Base-by-base conservation (phyloP, 2,113 vertebrate species). In the Rhinolophus ferrumequinum region DNA sequence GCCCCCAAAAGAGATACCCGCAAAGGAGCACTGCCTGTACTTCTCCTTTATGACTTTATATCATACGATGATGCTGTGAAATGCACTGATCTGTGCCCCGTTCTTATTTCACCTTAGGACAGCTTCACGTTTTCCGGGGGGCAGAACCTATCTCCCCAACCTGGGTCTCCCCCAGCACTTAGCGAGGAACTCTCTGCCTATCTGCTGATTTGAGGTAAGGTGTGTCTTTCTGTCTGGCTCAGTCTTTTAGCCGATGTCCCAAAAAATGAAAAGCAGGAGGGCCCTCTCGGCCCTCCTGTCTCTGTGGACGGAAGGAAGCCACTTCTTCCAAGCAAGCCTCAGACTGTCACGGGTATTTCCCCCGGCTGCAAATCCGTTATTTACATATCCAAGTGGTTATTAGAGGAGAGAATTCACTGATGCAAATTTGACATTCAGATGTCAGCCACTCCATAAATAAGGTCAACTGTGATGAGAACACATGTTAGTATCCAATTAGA, bases 391-490 rank as follows among this genome's bases (percentile, higher is more conserved):
- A 97, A 98, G 96, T 98, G 96, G 95, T 91, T 98, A 93, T 96
- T 83, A 97, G 60, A 85, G 93, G 54, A 96, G 95, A 98, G 98
- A 96, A 97, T 94, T 96, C 97, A 73, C 2, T 0, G 96, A 98
- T 98, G 98, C 97, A 98, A 98, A 98, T 98, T 94, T 98, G 98
- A 98, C 98, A 98, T 98, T 99, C 98, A 98, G 97, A 98, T 98
- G 90, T 97, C 97, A 98, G 95, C 75, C 94, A 82, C 97, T 97
- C 97, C 98, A 97, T 98, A 98, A 98, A 98, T 98, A 98, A 99
- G 98, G 98, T 98, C 98, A 98, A 28, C 97, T 38, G 26, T 96
- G 98, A 98, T 98, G 96, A 98, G 97, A 97, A 98, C 97, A 98
- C 97, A 98, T 98, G 97, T 96, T 97, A 94, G 96, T 96, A 96